These are phyloP conservation scores for Oedothorax gibbosus DNA, from an alignment of 1,140 invertebrate species.

Conservation along the genomic window DNA sequence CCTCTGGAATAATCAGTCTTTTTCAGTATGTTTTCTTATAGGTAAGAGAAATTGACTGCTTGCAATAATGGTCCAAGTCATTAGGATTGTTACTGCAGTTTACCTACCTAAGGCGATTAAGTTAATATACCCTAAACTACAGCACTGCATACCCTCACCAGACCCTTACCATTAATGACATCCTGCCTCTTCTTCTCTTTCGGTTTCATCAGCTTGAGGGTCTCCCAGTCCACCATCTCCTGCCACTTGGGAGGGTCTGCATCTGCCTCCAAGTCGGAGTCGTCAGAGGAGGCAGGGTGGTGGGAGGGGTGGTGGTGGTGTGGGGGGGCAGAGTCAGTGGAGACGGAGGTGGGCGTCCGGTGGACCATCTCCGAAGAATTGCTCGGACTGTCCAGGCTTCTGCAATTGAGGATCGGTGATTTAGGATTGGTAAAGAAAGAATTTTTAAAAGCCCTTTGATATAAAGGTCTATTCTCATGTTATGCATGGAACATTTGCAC, in stretches of 20 bases:
- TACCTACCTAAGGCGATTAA: no score
- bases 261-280: constrained; percentile 86
- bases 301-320: constrained; percentile 31
- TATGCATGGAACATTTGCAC: no score
- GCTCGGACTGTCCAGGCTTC: constrained; percentile 75
- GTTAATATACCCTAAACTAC: no score
- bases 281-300: constrained; percentile 64
- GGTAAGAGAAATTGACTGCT: no score
- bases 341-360: constrained; percentile 62
- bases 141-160: no score
- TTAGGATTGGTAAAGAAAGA: no score
- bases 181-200: constrained; percentile 94
- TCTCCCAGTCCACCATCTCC: constrained; percentile 83
- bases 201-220: constrained; percentile 78
- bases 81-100: no score
- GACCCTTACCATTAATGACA: constrained; percentile 97
- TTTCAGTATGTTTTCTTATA: no score
- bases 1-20: no score
- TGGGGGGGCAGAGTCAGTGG: constrained; percentile 33
- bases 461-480: no score
- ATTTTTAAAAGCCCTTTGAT: no score
- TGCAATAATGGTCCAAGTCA: no score
- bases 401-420: constrained; percentile 45
- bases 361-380: constrained; percentile 72
- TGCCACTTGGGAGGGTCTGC: constrained; percentile 84